These are phyloP conservation scores for Melieria omissa DNA, from an alignment of 2,888 invertebrate genomes.

Conservation along the genomic window DNA sequence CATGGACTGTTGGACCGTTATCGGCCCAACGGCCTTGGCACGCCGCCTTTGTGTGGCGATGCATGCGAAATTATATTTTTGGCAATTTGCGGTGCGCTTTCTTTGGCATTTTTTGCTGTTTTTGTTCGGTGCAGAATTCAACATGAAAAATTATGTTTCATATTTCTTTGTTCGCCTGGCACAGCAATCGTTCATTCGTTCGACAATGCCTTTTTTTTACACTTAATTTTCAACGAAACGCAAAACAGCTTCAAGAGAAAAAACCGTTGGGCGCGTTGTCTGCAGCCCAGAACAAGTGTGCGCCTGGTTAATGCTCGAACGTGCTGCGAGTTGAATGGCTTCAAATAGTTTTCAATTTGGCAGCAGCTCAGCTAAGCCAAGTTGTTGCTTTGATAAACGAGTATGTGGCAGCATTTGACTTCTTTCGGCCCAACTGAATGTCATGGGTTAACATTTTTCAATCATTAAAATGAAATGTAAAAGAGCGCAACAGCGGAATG, in stretches of 20 bases:
- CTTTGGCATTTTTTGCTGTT: neutral
- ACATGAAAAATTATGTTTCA: constrained; percentile 25
- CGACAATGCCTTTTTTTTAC: neutral
- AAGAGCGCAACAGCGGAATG: neutral
- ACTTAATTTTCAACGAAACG: neutral
- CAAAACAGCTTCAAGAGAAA: no score
- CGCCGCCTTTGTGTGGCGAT: neutral
- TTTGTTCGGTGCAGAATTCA: neutral
- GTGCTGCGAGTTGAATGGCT: neutral
- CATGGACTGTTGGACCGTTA: no score
- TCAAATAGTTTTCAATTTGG: constrained; percentile 43
- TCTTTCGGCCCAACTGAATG: neutral
- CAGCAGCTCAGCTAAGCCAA: constrained; percentile 28
- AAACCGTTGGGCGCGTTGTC: no score
- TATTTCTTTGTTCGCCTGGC: constrained; percentile 9
- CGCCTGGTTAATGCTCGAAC: neutral
- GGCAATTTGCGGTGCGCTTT: constrained; percentile 8
- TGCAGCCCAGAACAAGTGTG: no score
- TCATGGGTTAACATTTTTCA: neutral
- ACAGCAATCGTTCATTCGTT: neutral
- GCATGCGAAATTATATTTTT: constrained; percentile 24
- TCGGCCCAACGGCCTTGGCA: neutral
- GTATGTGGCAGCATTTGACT: no score
- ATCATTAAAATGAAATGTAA: constrained; percentile 13
- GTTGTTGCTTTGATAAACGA: neutral